Conservation (phyloP, 1,140 invertebrate genomes). For the Adoxophyes honmai region DNA sequence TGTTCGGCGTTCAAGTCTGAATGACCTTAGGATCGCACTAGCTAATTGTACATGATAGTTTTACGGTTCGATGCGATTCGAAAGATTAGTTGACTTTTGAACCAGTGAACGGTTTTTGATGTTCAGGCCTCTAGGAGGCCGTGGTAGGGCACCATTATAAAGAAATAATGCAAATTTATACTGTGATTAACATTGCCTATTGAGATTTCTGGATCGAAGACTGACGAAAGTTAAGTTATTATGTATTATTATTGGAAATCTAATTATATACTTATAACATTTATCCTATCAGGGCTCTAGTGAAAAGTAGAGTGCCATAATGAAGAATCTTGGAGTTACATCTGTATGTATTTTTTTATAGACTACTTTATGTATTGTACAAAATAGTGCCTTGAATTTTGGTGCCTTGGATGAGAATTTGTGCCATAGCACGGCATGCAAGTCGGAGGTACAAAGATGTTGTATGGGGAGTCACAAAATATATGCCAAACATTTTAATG, state of each 20-base stretch:
- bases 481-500: constrained; percentile 63
- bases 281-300: constrained; percentile 26
- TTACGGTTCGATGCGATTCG: no score
- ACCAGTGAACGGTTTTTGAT: no score
- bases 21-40: constrained; percentile 1
- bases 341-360: constrained; percentile 21
- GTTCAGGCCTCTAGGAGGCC: no score
- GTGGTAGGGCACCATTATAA: constrained; percentile 35
- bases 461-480: constrained; percentile 68
- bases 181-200: constrained; percentile 66
- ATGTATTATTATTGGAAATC: constrained; percentile 34
- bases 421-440: constrained; percentile 55
- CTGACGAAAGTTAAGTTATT: constrained; percentile 52
- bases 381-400: constrained; percentile 58
- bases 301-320: constrained; percentile 63
- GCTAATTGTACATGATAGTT: not conserved
- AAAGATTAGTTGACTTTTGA: no score
- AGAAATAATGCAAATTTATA: constrained; percentile 31
- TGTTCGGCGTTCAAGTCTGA: constrained; percentile 82
- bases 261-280: constrained; percentile 19
- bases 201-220: constrained; percentile 72
- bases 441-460: constrained; percentile 48
- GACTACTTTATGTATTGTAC: constrained; percentile 28
- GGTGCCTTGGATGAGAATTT: constrained; percentile 41
- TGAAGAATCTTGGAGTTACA: constrained; percentile 24